Evolutionary conservation across 2,797 vertebrate species (phyloP).

Genomic region (Hydrolagus colliei): DNA sequence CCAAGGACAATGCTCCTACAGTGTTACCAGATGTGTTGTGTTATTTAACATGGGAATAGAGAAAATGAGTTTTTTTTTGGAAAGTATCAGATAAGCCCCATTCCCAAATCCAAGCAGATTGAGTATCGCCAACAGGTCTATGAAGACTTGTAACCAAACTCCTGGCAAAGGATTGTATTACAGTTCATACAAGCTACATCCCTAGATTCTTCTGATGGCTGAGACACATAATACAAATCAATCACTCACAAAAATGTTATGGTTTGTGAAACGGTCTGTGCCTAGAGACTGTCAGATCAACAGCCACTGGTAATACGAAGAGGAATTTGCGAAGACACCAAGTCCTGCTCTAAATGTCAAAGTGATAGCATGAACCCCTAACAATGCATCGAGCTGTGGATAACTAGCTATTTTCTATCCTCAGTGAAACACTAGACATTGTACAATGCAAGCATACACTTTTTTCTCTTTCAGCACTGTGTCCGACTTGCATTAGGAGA

Average conservation of each 20-base stretch:
- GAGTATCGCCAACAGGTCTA: slow-evolving; percentile 89
- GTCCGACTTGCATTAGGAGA: slow-evolving; percentile 43
- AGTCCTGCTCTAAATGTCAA: slow-evolving; percentile 60
- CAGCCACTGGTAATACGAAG: slow-evolving; percentile 53
- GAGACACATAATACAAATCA: slow-evolving; percentile 82
- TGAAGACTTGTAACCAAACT: slow-evolving; percentile 82
- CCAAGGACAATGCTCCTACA: slow-evolving; percentile 92
- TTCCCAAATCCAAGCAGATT: slow-evolving; percentile 91
- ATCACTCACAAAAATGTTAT: slow-evolving; percentile 70
- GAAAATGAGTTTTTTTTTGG: slow-evolving; percentile 68
- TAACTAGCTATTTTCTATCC: slow-evolving; percentile 51
- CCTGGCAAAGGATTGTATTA: slow-evolving; percentile 74
- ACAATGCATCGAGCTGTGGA: slow-evolving; percentile 55
- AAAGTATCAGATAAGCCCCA: slow-evolving; percentile 92
- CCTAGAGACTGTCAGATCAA: slow-evolving; percentile 49
- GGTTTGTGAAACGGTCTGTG: slow-evolving; percentile 65
- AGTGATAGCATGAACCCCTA: slow-evolving; percentile 62
- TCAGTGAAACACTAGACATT: slow-evolving; percentile 52
- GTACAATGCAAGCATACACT: slow-evolving; percentile 40
- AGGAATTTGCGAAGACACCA: slow-evolving; percentile 65
- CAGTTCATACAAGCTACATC: slow-evolving; percentile 91
- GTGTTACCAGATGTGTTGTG: slow-evolving; percentile 97
- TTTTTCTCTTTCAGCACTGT: slow-evolving; percentile 45
- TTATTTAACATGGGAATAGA: slow-evolving; percentile 74
- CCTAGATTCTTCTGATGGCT: slow-evolving; percentile 88